Conservation (phyloP, 2,888 invertebrate species). For the Pheosia gnoma region DNA sequence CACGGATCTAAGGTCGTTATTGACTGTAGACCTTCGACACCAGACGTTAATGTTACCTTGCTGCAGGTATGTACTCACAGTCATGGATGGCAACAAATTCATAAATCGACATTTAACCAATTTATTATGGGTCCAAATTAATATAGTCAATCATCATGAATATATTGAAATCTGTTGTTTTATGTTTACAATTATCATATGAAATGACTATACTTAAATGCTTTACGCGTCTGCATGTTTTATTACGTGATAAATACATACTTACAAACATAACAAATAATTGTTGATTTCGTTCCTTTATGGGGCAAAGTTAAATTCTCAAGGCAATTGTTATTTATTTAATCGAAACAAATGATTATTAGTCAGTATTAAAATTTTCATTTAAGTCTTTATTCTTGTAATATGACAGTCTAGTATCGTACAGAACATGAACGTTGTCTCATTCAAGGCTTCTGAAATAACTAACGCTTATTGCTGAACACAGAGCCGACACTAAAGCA, state of each 20-base stretch:
- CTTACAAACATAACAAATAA: slow-evolving; percentile 23
- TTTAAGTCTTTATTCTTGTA: background rate
- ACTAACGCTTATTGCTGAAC: slow-evolving; percentile 68
- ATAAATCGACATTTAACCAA: slow-evolving; percentile 18
- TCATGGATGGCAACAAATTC: slow-evolving; percentile 19
- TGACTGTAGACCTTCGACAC: slow-evolving; percentile 77
- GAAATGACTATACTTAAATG: slow-evolving; percentile 27
- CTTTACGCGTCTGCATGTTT: slow-evolving; percentile 59
- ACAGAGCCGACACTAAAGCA: slow-evolving; percentile 58
- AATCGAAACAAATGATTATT: too few species aligned
- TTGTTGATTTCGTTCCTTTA: slow-evolving; percentile 25
- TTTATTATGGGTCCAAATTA: background rate
- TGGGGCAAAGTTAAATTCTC: slow-evolving; percentile 39
- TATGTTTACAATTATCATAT: slow-evolving; percentile 12
- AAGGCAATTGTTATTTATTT: background rate
- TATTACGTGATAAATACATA: slow-evolving; percentile 5
- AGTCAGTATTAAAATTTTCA: too few species aligned
- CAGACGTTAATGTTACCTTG: slow-evolving; percentile 68
- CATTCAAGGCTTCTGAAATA: slow-evolving; percentile 42
- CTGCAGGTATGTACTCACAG: slow-evolving; percentile 67
- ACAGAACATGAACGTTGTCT: slow-evolving; percentile 39
- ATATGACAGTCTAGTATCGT: background rate
- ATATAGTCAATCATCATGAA: slow-evolving; percentile 8
- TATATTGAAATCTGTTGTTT: slow-evolving; percentile 7
- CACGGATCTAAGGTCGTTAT: slow-evolving; percentile 59